These are phyloP conservation scores for Anastrepha ludens DNA, from an alignment of 1,140 invertebrate species.

Conservation along the genomic window DNA sequence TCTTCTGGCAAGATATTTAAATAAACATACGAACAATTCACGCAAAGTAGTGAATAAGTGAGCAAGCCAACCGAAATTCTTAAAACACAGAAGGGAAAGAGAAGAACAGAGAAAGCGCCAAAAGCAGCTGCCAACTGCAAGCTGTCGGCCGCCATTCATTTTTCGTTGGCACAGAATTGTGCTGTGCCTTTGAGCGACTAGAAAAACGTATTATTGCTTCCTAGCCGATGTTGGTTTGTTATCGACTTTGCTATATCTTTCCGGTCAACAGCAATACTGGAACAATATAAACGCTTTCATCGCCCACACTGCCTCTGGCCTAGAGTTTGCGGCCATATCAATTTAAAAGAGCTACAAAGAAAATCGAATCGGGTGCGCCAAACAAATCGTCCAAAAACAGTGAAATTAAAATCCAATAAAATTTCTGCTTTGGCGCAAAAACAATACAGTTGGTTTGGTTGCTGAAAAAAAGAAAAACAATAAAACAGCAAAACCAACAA, in stretches of 20 bases:
- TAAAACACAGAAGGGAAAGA: neutral
- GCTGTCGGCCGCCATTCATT: conserved; percentile 12
- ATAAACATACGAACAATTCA: neutral
- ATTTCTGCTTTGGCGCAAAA: neutral
- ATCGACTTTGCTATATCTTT: conserved; percentile 13
- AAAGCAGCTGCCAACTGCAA: conserved; percentile 39
- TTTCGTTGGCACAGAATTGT: neutral
- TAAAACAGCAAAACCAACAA: too few species aligned
- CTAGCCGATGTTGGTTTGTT: conserved; percentile 22
- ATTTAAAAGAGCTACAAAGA: conserved; percentile 23
- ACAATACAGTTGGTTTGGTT: too few species aligned
- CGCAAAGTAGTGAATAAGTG: neutral
- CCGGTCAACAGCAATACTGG: conserved; percentile 20
- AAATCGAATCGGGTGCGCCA: neutral
- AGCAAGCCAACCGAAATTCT: neutral
- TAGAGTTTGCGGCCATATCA: conserved; percentile 12
- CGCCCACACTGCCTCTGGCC: neutral
- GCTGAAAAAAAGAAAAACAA: too few species aligned
- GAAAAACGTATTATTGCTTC: conserved; percentile 20
- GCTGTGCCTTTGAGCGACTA: neutral
- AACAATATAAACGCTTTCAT: neutral
- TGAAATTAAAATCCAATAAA: conserved; percentile 49
- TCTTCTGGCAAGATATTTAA: neutral
- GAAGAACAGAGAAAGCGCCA: neutral
- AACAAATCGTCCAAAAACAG: conserved; percentile 20